Evolutionary conservation across 2,797 vertebrate species (phyloP).

Genomic region (Cyprinella venusta): DNA sequence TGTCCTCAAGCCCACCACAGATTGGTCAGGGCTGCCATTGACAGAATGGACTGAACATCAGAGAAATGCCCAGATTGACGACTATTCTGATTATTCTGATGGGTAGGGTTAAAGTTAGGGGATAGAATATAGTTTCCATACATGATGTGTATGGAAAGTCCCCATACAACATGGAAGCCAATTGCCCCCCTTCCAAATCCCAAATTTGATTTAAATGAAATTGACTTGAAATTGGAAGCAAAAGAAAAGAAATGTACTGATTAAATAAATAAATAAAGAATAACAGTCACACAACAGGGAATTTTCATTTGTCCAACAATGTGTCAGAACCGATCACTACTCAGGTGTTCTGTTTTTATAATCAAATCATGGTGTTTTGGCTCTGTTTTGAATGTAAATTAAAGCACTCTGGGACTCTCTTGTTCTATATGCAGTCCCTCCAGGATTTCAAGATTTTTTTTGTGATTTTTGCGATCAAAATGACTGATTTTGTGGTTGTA

Average conservation of each 20-base stretch:
- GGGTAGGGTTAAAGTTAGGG: background rate
- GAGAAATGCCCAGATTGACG: slow-evolving; percentile 14
- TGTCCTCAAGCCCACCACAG: slow-evolving; percentile 9
- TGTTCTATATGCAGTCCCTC: too few species aligned
- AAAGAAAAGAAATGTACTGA: slow-evolving; percentile 1
- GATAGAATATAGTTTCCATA: background rate
- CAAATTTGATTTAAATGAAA: background rate
- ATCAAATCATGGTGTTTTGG: background rate
- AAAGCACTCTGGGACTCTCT: background rate
- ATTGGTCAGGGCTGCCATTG: background rate
- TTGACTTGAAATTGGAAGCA: background rate
- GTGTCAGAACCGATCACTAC: background rate
- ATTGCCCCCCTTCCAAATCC: background rate
- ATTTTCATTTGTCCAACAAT: background rate
- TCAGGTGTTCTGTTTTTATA: slow-evolving; percentile 7
- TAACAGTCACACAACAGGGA: too few species aligned
- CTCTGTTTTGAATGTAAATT: background rate
- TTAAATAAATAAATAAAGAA: background rate
- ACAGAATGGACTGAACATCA: slow-evolving; percentile 7
- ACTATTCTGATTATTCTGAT: background rate
- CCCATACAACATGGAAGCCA: background rate
- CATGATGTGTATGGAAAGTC: background rate
- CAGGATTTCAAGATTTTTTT: too few species aligned
- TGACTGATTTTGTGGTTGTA: too few species aligned
- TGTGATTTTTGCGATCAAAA: too few species aligned